Base-by-base conservation (phyloP, 2,888 invertebrate genomes). In the Philereme transversata region DNA sequence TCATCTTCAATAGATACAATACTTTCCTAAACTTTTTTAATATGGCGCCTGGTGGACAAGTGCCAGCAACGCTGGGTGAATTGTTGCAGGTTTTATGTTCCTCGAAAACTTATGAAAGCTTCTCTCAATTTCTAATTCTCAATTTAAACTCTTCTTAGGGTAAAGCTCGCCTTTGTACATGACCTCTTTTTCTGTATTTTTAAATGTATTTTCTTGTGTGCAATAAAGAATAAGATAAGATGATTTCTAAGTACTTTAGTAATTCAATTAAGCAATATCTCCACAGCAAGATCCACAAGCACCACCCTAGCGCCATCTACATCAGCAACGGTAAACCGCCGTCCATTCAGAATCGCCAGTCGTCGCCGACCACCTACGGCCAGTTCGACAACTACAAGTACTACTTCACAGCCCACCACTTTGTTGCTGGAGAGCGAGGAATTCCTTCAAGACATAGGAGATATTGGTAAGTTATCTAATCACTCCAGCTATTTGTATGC, bases 301-400 rank as follows among this genome's bases (percentile, higher is more conserved):
- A 51, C 72, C 4, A 51, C 71, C 35, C 58, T 70, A 34, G 45
- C 74, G 8, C 62, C 81, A 34, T 71, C 76, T 4, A 40, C 70
- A 5, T 50, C 79, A 35, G 66, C 79, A 40, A 34, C 74, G 1
- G 52, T 74, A 8, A 74, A 84, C 0, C 84, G 87, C 1, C 81
- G 86, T 0, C 83, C 84, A n/a, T 88, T 85, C 84, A 82, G 85
- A 51, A 78, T 90, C 41, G 81, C 85, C 33, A 84, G 77, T 65
- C 84, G 90, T 10, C 83, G 89, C 0, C 80, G 88, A 1, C 79
- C 79, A 0, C 46, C 70, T 0, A 68, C 69, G 48, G 68, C 73
- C 5, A 54, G 35, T 5, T 67, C 69, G 9, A 72, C 72, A 9
- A 73, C 74, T 5, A 71, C 75, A 9, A 70, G 77, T 5, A 72